A percentile compares a stretch with the other conserved stretches of the same genome.
phyloP scores from a whole-genome alignment of 2,888 invertebrate species.

The Lepeophtheirus nordmannii region DNA sequence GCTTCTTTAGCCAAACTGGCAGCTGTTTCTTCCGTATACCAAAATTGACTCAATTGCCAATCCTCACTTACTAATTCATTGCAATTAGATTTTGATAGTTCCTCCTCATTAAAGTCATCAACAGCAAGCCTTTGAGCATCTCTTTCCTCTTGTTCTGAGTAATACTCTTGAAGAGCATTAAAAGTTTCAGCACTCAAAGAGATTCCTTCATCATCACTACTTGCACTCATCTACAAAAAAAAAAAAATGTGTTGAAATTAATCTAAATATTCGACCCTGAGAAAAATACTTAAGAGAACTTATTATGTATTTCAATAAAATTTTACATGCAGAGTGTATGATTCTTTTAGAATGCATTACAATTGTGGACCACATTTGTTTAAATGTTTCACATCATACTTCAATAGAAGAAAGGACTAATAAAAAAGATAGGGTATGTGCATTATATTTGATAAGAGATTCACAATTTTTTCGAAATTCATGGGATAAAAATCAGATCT shows the following conservation, averaged over 20 bases:
- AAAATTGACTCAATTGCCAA: conserved; percentile 95
- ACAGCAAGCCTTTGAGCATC: conserved; percentile 40
- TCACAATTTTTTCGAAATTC: too few species aligned
- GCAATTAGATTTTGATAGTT: conserved; percentile 33
- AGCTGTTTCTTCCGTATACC: conserved; percentile 75
- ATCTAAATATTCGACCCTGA: not conserved
- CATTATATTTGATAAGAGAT: too few species aligned
- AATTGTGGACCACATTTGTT: too few species aligned
- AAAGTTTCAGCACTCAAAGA: conserved; percentile 55
- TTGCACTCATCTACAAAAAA: not conserved
- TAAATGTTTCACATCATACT: too few species aligned
- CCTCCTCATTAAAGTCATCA: conserved; percentile 32
- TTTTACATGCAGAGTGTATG: too few species aligned
- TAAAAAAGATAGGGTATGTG: too few species aligned
- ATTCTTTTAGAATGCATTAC: too few species aligned
- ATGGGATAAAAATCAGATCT: too few species aligned
- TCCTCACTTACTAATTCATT: conserved; percentile 42
- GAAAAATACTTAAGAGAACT: too few species aligned
- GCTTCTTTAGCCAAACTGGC: conserved; percentile 51
- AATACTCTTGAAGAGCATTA: conserved; percentile 58
- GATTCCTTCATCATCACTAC: conserved; percentile 43
- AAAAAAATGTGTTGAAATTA: not conserved
- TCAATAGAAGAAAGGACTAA: too few species aligned
- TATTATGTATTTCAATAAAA: too few species aligned
- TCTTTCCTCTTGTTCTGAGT: conserved; percentile 49